A percentile compares a stretch with the other conserved stretches of the same genome.
Evolutionary conservation across 1,140 invertebrate genomes (phyloP).

Genomic region (Drosophila kohkoa): DNA sequence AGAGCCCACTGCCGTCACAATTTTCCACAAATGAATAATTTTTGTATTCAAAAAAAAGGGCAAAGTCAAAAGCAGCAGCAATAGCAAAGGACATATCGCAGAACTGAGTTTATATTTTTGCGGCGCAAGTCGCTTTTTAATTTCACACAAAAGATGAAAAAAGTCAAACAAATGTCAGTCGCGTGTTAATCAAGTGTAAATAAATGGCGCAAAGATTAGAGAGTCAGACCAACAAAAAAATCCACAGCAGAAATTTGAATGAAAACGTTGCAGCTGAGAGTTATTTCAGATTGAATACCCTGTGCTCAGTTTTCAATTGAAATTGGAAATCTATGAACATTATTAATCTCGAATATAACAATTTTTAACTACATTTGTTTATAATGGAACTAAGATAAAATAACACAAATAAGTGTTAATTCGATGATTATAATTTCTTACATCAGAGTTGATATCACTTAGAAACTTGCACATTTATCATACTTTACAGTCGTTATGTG

Average conservation of each 20-base stretch:
- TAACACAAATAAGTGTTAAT: not conserved
- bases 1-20: conserved; percentile 52
- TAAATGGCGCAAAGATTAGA: conserved; percentile 85
- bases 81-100: conserved; percentile 30
- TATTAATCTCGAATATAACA: no score
- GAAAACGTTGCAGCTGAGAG: not conserved
- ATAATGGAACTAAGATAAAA: no score
- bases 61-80: conserved; percentile 53
- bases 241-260: not conserved
- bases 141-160: conserved; percentile 66
- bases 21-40: conserved; percentile 83
- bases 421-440: not conserved
- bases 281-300: conserved; percentile 3
- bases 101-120: conserved; percentile 43
- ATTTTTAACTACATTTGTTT: no score
- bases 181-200: conserved; percentile 85
- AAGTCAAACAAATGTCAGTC: conserved; percentile 84
- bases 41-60: conserved; percentile 66
- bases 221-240: conserved; percentile 44
- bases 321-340: no score
- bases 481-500: not conserved
- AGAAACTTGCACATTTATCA: not conserved
- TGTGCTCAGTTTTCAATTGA: not conserved
- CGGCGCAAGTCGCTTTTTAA: conserved; percentile 66
- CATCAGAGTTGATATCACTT: not conserved